Evolutionary conservation across 2,888 invertebrate species (phyloP), one percentile per base, ranked within the genome.

Genomic region (Dendrolimus houi): DNA sequence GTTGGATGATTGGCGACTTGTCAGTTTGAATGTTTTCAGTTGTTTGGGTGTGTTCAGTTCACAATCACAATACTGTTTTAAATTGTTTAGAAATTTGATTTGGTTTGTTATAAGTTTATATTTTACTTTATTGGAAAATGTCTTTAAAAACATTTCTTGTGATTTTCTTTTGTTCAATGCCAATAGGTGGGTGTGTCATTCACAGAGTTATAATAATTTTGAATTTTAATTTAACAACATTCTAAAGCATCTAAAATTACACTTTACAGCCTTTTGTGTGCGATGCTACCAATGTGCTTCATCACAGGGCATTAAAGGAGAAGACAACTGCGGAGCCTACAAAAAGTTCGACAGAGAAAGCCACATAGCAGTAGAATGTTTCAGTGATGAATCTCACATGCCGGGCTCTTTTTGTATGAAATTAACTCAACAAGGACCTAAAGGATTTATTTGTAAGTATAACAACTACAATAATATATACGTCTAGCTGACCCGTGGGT

Each of bases 391-490:
- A 81, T 97, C 98, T 53, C 93, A 96, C 65, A 96, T 96, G 88
- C 98, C 98, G 29, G 99, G 98, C 8, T 97, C 98, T 2, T 98
- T 99, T 83, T 99, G 99, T 81, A 96, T 98, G 92, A 99, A 99
- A 90, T 92, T 96, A 40, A 96, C 97, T 1, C 97, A 97, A 72
- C 98, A 99, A 79, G 96, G 98, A 59, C 98, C 98, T 0, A 94
- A 95, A 79, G 97, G 97, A 63, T 98, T 97, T 77, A 96, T 98
- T 74, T 99, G 98, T 98, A 92, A 94, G 97, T 94, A 55, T 54
- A 52, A 52, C 13, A 42, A 41, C 52, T 53, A 42, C 9, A 13
- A 55, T 41, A 14, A 52, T 17, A 17, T 17, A 17, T 17, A 54
- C 47, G 14, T 12, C 13, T 56, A 17, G 42, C 52, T 55, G 41